Evolutionary conservation across 1,140 invertebrate genomes (phyloP), one percentile per base, ranked within the genome.

Genomic region (Aphaenogaster floridana): DNA sequence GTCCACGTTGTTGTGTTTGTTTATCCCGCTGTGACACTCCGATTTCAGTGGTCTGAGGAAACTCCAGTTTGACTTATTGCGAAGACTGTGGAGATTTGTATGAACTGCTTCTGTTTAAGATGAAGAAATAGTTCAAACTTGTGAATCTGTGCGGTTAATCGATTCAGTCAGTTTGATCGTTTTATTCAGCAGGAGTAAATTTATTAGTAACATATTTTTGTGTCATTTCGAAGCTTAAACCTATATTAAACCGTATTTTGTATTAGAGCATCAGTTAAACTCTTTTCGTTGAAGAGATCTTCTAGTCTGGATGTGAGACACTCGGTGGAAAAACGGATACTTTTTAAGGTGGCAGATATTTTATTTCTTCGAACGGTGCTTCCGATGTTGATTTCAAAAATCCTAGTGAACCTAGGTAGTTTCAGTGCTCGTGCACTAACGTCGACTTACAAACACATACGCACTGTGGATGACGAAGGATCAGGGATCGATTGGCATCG

Each of bases 401-500:
- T 61, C 28, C 28, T 57, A 28, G 54, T 61, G 36, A 48, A 61
- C 7, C 28, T 52, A 76, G 6, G 28, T 36, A 76, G 45, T 61
- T 48, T 48, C 8, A 50, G 80, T 61, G 54, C n/a, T 21, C 69
- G 54, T 48, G 42, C 39, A 71, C 66, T 42, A 36, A 57, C 79
- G 50, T 15, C 45, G 50, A 28, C 21, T 50, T 71, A 69, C 52
- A n/a, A 59, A 61, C 21, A 74, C 80, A 17, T 59, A 36, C 13
- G 28, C 54, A 34, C 80, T 13, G 54, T 61, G 69, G 54, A 74
- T 61, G 54, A 61, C 68, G 78, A 39, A 81, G 64, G 78, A 71
- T 71, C 78, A 13, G n/a, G 64, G 21, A 81, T 84, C 80, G 54
- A 74, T 61, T 52, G 48, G 48, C n/a, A 69, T 81, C 42, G 54